phyloP scores from a whole-genome alignment of 2,888 invertebrate species.

The Cantharis lateralis region DNA sequence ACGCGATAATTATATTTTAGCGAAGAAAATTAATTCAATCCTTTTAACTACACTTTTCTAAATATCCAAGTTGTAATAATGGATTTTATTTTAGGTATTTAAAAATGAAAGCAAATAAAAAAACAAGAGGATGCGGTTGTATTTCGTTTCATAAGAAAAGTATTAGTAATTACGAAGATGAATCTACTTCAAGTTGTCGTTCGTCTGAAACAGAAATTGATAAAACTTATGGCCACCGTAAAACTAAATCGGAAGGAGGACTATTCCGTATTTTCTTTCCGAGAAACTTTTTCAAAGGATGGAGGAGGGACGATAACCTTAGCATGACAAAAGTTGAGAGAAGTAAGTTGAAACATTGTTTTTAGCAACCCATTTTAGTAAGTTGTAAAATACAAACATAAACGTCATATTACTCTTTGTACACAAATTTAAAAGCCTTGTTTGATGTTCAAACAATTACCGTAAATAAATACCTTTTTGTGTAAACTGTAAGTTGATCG shows the following conservation, averaged over 20 bases:
- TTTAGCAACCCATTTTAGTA: no score
- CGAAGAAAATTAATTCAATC: neutral
- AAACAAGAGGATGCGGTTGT: constrained; percentile 38
- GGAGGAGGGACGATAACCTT: constrained; percentile 69
- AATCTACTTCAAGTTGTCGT: constrained; percentile 38
- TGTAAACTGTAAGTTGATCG: no score
- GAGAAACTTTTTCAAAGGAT: constrained; percentile 66
- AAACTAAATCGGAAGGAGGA: constrained; percentile 48
- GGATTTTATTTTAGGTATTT: neutral
- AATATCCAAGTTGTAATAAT: neutral
- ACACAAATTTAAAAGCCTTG: no score
- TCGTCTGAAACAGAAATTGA: constrained; percentile 37
- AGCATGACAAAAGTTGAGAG: constrained; percentile 79
- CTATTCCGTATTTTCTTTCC: constrained; percentile 64
- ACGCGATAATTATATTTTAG: neutral
- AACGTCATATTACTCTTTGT: no score
- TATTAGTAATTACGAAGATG: constrained; percentile 43
- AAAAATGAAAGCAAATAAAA: constrained; percentile 33
- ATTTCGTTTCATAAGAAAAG: constrained; percentile 37
- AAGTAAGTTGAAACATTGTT: constrained; percentile 63
- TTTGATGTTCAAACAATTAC: no score
- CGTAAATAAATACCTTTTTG: no score
- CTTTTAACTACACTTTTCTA: neutral
- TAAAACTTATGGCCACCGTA: constrained; percentile 47
- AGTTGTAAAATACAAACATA: no score